Percentiles rank a stretch among this genome's conserved stretches.
These are phyloP conservation scores for Timema podura DNA, from an alignment of 2,888 invertebrate species.

Conservation along the genomic window DNA sequence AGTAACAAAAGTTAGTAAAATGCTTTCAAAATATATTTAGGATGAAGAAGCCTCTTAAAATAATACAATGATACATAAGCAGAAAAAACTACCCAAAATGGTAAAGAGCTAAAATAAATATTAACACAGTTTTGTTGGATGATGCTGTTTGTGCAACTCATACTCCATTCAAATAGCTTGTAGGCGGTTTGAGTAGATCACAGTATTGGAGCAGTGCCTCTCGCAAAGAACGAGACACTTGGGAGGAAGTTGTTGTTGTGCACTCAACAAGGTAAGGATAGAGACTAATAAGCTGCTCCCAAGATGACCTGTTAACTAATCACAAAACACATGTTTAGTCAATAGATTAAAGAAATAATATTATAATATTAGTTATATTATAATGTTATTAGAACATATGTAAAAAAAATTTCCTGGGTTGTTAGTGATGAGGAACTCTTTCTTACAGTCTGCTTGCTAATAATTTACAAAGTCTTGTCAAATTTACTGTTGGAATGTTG, in stretches of 20 bases:
- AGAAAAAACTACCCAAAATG: too few species aligned
- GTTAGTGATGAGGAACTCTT: too few species aligned
- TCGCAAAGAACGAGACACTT: conserved; percentile 72
- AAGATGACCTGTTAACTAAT: conserved; percentile 81
- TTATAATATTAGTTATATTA: neutral
- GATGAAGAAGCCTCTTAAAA: too few species aligned
- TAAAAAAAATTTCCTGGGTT: too few species aligned
- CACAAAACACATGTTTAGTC: conserved; percentile 34
- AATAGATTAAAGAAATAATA: neutral
- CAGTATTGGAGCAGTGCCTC: conserved; percentile 87
- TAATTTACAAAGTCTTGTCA: too few species aligned
- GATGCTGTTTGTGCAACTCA: neutral
- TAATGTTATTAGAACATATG: neutral
- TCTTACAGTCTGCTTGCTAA: too few species aligned
- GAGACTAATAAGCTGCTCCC: conserved; percentile 88
- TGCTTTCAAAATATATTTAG: too few species aligned
- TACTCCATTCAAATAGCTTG: conserved; percentile 16
- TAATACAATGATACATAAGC: too few species aligned
- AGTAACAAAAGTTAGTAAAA: too few species aligned
- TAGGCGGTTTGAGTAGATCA: conserved; percentile 69
- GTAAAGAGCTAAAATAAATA: too few species aligned
- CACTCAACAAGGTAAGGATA: conserved; percentile 89
- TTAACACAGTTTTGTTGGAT: too few species aligned
- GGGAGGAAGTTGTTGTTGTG: conserved; percentile 72
- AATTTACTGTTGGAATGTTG: too few species aligned